These are phyloP conservation scores for Drosophila teissieri DNA, from an alignment of 1,140 invertebrate species.

Conservation along the genomic window DNA sequence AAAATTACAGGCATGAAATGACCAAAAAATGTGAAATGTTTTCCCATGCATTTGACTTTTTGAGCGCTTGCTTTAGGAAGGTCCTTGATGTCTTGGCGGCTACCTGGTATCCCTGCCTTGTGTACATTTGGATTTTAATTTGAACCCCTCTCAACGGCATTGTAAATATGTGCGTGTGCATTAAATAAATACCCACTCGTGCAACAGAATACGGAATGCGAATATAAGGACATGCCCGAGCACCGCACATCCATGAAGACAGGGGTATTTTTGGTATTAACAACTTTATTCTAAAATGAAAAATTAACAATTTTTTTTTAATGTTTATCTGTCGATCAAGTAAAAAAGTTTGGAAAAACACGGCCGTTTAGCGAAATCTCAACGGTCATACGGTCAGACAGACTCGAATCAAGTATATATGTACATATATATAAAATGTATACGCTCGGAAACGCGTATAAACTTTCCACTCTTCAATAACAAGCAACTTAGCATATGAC, in stretches of 20 bases:
- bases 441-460: too few relatives aligned
- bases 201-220: constrained; percentile 21
- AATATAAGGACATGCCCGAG: constrained; percentile 12
- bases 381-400: too few relatives aligned
- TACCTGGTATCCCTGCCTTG: constrained; percentile 8
- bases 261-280: constrained; percentile 9
- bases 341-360: too few relatives aligned
- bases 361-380: too few relatives aligned
- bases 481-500: too few relatives aligned
- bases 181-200: constrained; percentile 26
- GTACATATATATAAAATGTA: too few relatives aligned
- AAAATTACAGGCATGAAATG: constrained; percentile 77
- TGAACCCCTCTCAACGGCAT: constrained; percentile 30
- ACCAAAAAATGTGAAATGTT: constrained; percentile 67
- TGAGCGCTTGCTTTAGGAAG: constrained; percentile 37
- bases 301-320: too few relatives aligned
- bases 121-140: constrained; percentile 32
- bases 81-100: constrained; percentile 37
- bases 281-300: constrained; percentile 12
- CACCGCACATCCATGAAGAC: constrained; percentile 10
- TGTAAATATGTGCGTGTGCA: constrained; percentile 38
- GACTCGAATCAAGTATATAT: too few relatives aligned
- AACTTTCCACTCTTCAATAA: too few relatives aligned
- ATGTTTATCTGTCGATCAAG: too few relatives aligned
- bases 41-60: constrained; percentile 30